Evolutionary conservation across 2,113 vertebrate genomes (phyloP).

Genomic region (Thamnophis sirtalis): DNA sequence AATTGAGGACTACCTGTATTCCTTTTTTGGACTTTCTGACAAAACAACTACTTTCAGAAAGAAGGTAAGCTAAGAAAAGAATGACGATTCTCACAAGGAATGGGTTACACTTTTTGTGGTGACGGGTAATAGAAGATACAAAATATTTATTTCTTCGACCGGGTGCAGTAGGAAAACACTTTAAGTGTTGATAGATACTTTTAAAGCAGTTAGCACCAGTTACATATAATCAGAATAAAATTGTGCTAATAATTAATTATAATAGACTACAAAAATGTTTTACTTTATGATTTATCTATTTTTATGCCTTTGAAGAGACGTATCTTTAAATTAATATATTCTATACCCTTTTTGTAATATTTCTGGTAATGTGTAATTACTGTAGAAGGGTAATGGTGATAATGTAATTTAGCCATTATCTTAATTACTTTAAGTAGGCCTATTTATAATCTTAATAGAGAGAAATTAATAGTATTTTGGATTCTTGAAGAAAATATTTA

Average conservation of each 20-base stretch:
- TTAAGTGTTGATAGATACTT: neutral
- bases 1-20: neutral
- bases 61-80: neutral
- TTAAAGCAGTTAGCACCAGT: neutral
- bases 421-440: constrained; percentile 5
- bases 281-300: neutral
- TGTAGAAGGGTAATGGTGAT: neutral
- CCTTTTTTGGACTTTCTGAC: neutral
- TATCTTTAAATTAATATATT: neutral
- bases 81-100: neutral
- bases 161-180: neutral
- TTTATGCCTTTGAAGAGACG: neutral
- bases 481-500: neutral
- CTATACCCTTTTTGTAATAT: neutral
- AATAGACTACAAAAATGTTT: neutral
- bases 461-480: neutral
- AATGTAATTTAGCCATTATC: constrained; percentile 9
- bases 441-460: neutral
- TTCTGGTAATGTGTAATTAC: neutral
- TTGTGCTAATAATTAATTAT: neutral
- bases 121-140: neutral
- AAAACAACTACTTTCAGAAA: neutral
- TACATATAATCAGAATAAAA: neutral
- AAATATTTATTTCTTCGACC: neutral
- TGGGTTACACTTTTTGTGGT: neutral